Conservation (phyloP, 1,140 invertebrate genomes). For the Trichogramma pretiosum region DNA sequence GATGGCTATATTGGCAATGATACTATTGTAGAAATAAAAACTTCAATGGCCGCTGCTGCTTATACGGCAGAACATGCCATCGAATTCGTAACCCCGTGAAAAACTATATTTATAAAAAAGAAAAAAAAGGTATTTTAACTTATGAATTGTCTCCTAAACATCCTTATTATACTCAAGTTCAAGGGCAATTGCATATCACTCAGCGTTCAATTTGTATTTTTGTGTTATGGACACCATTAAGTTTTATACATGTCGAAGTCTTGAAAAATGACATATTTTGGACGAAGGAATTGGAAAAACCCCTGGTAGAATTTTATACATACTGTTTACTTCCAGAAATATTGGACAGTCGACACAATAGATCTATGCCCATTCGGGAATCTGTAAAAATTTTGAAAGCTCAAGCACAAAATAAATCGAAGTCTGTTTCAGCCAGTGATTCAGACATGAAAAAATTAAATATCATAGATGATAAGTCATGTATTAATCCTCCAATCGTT, state of each 20-base stretch:
- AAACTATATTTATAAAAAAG: background rate
- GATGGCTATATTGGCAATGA: slow-evolving; percentile 4
- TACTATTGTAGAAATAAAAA: slow-evolving; percentile 30
- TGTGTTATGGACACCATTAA: background rate
- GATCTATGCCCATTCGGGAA: slow-evolving; percentile 18
- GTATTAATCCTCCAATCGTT: too few relatives aligned
- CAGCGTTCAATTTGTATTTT: background rate
- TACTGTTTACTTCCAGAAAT: slow-evolving; percentile 20
- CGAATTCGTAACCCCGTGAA: background rate
- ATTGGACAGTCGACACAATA: slow-evolving; percentile 15
- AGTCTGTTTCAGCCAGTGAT: too few relatives aligned
- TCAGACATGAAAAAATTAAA: too few relatives aligned
- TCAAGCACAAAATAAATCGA: background rate
- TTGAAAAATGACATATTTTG: background rate
- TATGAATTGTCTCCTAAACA: too few relatives aligned
- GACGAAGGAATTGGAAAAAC: slow-evolving; percentile 4
- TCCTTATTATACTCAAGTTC: background rate
- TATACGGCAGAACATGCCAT: background rate
- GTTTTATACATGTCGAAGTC: background rate
- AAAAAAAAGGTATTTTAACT: too few relatives aligned
- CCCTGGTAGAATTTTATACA: slow-evolving; percentile 14
- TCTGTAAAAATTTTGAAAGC: slow-evolving; percentile 15
- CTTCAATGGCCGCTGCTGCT: slow-evolving; percentile 22
- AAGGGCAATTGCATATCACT: background rate
- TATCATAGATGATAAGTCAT: too few relatives aligned